Evolutionary conservation across 2,888 invertebrate genomes (phyloP), one percentile per base, ranked within the genome.

Genomic region (Melangyna quadrimaculata): DNA sequence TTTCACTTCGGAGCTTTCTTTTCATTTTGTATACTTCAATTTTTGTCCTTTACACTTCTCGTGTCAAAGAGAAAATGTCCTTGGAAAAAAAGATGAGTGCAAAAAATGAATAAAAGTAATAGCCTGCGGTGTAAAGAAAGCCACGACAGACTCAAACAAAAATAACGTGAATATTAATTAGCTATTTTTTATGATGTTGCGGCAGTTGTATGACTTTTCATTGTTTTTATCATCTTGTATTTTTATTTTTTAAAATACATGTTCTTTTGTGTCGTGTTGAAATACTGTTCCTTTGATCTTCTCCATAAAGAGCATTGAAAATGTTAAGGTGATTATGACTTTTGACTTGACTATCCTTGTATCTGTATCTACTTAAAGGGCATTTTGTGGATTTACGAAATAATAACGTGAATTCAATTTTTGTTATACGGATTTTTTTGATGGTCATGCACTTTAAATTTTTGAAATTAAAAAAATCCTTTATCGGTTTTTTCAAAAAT

Each of bases 161-260:
- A 24, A 57, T 80, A 80, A 63, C 57, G 29, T 81, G 81, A 75
- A 81, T 81, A 81, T 81, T 55, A 81, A 81, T 81, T 81, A 81
- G 70, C 81, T 77, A 63, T 65, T 71, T 75, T 40, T 65, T 69
- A 29, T 53, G n/a, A n/a, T 29, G 27, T 53, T 29, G 22, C 6
- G 22, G 57, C 12, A 35, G 45, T 37, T 27, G 63, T n/a, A n/a
- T n/a, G 43, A 57, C 43, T 32, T 43, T 53, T 19, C 37, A 63
- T 19, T 74, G 37, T 63, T 80, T 22, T 43, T 37, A 3, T 73
- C 35, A 32, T 40, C n/a, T 59, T 32, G 19, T 48, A n/a, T 43
- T 48, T 35, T 8, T 14, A 22, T 37, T 10, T 48, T 65, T 45
- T 0, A 2, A n/a, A 55, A 43, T 43, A 4, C 32, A 53, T 63